Conservation (phyloP, 2,888 invertebrate species). For the Chironomus tentans region DNA sequence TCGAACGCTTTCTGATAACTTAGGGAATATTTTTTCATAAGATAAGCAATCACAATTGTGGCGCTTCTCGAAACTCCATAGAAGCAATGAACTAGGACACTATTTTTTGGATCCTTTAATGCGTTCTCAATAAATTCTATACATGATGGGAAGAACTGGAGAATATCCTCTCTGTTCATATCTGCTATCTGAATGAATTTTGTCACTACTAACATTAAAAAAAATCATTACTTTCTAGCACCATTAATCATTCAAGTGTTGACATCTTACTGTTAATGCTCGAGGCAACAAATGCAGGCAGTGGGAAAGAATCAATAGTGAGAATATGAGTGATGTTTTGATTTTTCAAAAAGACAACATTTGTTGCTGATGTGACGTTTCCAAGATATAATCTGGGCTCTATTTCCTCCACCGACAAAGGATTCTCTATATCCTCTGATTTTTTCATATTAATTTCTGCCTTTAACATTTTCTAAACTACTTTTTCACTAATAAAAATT, state of each 20-base stretch:
- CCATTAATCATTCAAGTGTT: slow-evolving; percentile 59
- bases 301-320: slow-evolving; percentile 74
- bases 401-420: slow-evolving; percentile 13
- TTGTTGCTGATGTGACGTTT: slow-evolving; percentile 70
- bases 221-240: slow-evolving; percentile 37
- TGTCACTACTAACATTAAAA: not conserved
- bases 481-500: not conserved
- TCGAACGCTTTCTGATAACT: slow-evolving; percentile 63
- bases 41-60: slow-evolving; percentile 72
- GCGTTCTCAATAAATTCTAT: slow-evolving; percentile 66
- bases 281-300: slow-evolving; percentile 59
- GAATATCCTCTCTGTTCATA: slow-evolving; percentile 73
- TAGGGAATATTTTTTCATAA: slow-evolving; percentile 77
- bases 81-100: slow-evolving; percentile 81
- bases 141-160: slow-evolving; percentile 68
- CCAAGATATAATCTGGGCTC: slow-evolving; percentile 41
- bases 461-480: not conserved
- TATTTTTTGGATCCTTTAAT: slow-evolving; percentile 51
- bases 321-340: slow-evolving; percentile 66
- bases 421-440: not conserved
- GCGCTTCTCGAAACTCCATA: slow-evolving; percentile 88
- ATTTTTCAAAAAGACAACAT: slow-evolving; percentile 55
- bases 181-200: slow-evolving; percentile 46
- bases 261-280: not conserved
- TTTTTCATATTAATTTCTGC: not conserved